Percentiles rank a stretch among this genome's conserved stretches.
Conservation (phyloP, 1,140 invertebrate genomes). For the Leucophenga varia region DNA sequence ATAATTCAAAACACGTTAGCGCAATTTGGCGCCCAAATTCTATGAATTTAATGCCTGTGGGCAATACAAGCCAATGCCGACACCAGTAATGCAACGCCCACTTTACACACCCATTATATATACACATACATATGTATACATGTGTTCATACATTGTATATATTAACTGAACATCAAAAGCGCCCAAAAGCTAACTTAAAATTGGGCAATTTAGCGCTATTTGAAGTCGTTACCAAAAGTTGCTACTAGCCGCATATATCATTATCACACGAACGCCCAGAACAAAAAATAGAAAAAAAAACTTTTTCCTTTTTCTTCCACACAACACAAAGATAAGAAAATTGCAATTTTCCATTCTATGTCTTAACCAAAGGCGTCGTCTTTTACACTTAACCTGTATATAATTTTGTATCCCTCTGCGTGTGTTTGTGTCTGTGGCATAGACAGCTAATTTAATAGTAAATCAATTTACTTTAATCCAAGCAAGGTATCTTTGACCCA, state of each 20-base stretch:
- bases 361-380: conserved; percentile 50
- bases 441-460: conserved; percentile 49
- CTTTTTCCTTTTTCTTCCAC: too few species aligned
- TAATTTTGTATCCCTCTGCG: too few species aligned
- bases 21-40: too few species aligned
- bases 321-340: too few species aligned
- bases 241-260: conserved; percentile 11
- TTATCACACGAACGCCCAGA: conserved; percentile 11
- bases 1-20: conserved; percentile 54
- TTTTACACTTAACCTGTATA: conserved; percentile 54
- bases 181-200: too few species aligned
- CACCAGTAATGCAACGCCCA: neutral
- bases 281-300: too few species aligned
- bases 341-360: too few species aligned
- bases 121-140: too few species aligned
- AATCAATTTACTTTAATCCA: conserved; percentile 52
- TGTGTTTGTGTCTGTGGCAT: conserved; percentile 13
- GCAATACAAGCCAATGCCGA: neutral
- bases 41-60: too few species aligned
- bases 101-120: neutral
- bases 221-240: conserved; percentile 1
- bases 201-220: conserved; percentile 33
- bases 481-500: conserved; percentile 30
- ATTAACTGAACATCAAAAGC: too few species aligned
- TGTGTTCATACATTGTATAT: too few species aligned